A percentile compares a stretch with the other conserved stretches of the same genome.
phyloP scores from a whole-genome alignment of 2,797 vertebrate species.

The Miichthys miiuy region DNA sequence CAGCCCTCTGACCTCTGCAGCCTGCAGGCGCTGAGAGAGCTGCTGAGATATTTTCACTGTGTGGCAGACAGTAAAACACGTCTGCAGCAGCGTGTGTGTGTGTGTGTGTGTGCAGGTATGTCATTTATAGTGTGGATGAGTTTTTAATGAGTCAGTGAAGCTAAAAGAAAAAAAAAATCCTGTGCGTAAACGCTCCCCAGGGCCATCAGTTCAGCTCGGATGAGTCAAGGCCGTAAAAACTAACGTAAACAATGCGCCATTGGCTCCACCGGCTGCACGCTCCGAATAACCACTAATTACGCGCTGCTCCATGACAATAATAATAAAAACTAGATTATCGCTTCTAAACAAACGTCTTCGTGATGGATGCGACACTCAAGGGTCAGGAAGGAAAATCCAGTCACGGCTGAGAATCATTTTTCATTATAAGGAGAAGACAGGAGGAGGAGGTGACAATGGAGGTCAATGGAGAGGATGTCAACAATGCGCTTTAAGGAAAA shows the following conservation, averaged over 20 bases:
- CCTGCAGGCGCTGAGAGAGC: conserved; percentile 1
- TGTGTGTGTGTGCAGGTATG: conserved; percentile 18
- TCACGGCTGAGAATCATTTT: conserved; percentile 81
- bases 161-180: conserved; percentile 6
- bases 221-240: conserved; percentile 33
- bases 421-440: conserved; percentile 82
- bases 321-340: background rate
- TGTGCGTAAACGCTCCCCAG: conserved; percentile 36
- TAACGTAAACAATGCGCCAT: conserved; percentile 42
- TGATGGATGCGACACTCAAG: conserved; percentile 76
- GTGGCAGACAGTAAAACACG: background rate
- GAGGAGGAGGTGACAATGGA: conserved; percentile 74
- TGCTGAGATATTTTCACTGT: background rate
- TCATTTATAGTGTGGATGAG: conserved; percentile 41
- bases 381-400: conserved; percentile 83
- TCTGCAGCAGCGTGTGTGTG: conserved; percentile 5
- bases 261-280: conserved; percentile 5
- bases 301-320: background rate
- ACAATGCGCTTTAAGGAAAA: conserved; percentile 68
- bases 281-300: background rate
- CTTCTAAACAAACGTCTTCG: conserved; percentile 85
- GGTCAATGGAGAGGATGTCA: conserved; percentile 83
- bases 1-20: background rate
- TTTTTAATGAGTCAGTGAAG: conserved; percentile 58
- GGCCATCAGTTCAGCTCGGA: conserved; percentile 20